Percentiles rank a stretch among this genome's conserved stretches.
Evolutionary conservation across 30 jellyfish, hydroid and myxozoan species (phyloP).

Genomic region (Clytia hemisphaerica): DNA sequence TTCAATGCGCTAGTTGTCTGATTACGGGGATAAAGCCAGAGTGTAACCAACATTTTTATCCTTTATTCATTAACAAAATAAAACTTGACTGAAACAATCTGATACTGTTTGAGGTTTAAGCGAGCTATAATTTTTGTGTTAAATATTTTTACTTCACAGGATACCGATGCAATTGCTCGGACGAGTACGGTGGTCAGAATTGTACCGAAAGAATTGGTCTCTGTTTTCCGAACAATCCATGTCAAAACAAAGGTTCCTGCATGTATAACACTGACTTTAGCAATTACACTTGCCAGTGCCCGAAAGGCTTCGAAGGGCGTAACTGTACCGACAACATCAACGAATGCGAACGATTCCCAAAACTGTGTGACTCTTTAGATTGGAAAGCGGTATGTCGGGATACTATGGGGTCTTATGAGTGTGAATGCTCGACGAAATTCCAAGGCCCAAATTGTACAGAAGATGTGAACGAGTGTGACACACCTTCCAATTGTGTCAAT

Average conservation of each 20-base stretch:
- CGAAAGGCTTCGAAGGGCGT: conserved; percentile 12
- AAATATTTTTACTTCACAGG: no score
- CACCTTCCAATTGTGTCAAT: background rate
- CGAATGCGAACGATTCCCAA: conserved; percentile 26
- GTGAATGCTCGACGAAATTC: conserved; percentile 73
- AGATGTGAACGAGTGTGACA: conserved; percentile 49
- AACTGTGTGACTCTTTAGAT: no score
- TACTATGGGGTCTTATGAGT: conserved; percentile 54
- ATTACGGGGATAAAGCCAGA: no score
- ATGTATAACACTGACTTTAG: conserved; percentile 65
- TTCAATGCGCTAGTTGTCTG: no score
- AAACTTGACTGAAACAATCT: no score
- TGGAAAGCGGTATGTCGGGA: conserved; percentile 73
- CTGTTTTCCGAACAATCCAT: conserved; percentile 43
- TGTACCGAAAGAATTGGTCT: conserved; percentile 1
- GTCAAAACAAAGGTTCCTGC: conserved; percentile 74
- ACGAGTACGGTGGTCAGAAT: conserved; percentile 10
- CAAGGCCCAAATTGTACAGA: conserved; percentile 66
- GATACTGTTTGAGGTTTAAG: no score
- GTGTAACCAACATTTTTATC: no score
- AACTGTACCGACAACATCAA: conserved; percentile 19
- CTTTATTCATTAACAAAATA: background rate
- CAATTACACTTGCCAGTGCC: conserved; percentile 50
- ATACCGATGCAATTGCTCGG: conserved; percentile 13
- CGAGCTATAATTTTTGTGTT: no score